Percentiles rank a stretch among this genome's conserved stretches.
Evolutionary conservation across 2,113 vertebrate genomes (phyloP).

Genomic region (Pluvianellus socialis): DNA sequence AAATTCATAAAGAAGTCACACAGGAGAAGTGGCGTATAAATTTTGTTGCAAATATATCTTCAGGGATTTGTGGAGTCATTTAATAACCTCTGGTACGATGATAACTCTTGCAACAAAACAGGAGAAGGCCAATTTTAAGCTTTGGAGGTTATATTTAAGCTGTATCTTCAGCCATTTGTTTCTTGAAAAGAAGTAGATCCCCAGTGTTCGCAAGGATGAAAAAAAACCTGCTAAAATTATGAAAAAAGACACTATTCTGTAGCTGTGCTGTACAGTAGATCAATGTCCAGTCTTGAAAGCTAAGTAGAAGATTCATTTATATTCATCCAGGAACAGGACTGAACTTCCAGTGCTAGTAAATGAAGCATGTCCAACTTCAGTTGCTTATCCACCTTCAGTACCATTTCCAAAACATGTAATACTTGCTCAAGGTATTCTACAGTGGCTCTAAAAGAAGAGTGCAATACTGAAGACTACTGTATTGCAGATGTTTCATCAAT

Average conservation of each 20-base stretch:
- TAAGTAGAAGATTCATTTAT: background rate
- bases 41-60: background rate
- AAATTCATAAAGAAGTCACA: slow-evolving; percentile 27
- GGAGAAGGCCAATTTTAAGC: background rate
- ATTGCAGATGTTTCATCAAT: background rate
- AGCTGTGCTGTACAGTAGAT: background rate
- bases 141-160: background rate
- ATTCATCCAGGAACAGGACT: background rate
- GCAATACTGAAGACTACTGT: background rate
- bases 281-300: background rate
- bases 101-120: background rate
- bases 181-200: background rate
- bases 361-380: background rate
- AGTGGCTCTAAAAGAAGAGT: background rate
- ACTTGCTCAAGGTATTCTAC: background rate
- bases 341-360: background rate
- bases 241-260: background rate
- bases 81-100: background rate
- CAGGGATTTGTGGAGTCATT: background rate
- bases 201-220: background rate
- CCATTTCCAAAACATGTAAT: background rate
- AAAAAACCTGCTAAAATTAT: background rate
- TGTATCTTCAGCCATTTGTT: background rate
- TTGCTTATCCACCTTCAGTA: background rate
- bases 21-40: background rate